Percentiles rank a stretch among this genome's conserved stretches.
Evolutionary conservation across 2,113 vertebrate genomes (phyloP).

Genomic region (Sapajus apella): DNA sequence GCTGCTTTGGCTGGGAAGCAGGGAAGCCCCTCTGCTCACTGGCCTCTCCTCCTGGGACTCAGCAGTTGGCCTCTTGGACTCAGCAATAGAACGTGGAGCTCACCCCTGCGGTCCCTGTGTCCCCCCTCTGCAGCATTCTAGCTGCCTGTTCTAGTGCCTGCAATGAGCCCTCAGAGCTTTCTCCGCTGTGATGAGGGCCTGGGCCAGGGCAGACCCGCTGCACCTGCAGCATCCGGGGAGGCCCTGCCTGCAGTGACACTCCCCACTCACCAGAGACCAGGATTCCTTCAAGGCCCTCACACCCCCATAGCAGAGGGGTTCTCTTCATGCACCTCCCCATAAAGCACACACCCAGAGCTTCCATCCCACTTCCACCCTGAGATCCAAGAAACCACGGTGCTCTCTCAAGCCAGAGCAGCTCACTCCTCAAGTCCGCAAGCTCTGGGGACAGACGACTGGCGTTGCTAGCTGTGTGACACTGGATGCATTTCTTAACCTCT

Average conservation of each 20-base stretch:
- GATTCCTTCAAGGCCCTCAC: neutral
- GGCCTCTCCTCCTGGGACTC: too few species aligned
- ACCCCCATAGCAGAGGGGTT: neutral
- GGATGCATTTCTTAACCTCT: neutral
- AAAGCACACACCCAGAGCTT: neutral
- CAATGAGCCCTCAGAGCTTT: neutral
- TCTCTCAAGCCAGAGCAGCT: neutral
- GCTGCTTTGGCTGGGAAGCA: neutral
- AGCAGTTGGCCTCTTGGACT: too few species aligned
- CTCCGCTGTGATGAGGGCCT: neutral
- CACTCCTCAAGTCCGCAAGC: neutral
- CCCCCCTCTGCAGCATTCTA: accelerated
- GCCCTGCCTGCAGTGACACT: too few species aligned
- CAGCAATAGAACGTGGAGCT: neutral
- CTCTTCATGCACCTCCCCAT: neutral
- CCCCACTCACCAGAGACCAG: neutral
- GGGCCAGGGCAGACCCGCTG: neutral
- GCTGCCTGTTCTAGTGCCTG: neutral
- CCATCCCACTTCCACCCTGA: neutral
- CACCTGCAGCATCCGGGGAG: accelerated
- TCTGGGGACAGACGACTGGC: neutral
- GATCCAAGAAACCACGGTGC: neutral
- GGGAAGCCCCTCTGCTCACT: too few species aligned
- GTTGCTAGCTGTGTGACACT: neutral
- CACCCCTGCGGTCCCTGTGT: neutral